Evolutionary conservation across 1,140 invertebrate species (phyloP).

Genomic region (Cyclargus thomasi): DNA sequence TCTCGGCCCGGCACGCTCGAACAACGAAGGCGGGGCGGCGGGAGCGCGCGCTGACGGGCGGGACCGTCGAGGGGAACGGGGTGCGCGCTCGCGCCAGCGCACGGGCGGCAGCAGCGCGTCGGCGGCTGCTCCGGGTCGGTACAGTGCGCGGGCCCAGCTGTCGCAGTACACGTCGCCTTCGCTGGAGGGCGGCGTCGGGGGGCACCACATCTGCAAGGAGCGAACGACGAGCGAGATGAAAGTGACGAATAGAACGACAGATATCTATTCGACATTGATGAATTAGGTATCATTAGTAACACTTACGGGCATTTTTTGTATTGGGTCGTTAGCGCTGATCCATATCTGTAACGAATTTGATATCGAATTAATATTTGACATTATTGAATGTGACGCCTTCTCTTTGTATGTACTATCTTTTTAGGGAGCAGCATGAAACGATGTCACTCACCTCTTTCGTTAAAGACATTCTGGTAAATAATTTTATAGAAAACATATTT

Average conservation of each 20-base stretch:
- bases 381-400: not conserved
- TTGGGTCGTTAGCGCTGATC: slow-evolving; percentile 21
- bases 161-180: slow-evolving; percentile 95
- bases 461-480: not conserved
- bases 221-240: not conserved
- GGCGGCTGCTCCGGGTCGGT: slow-evolving; percentile 87
- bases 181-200: slow-evolving; percentile 93
- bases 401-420: not conserved
- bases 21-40: slow-evolving; percentile 79
- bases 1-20: slow-evolving; percentile 53
- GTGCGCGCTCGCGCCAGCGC: slow-evolving; percentile 32
- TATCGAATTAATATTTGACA: not conserved
- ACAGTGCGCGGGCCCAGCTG: slow-evolving; percentile 87
- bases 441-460: slow-evolving; percentile 2
- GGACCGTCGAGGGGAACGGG: slow-evolving; percentile 82
- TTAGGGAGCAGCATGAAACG: not conserved
- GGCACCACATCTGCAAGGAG: slow-evolving; percentile 90
- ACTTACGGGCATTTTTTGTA: slow-evolving; percentile 57
- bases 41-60: slow-evolving; percentile 77
- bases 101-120: slow-evolving; percentile 86
- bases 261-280: too few species aligned
- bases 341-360: slow-evolving; percentile 2
- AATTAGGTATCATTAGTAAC: slow-evolving; percentile 71
- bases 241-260: slow-evolving; percentile 86
- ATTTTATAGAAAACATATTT: too few species aligned